Evolutionary conservation across 92 coral and sea anemone genomes (phyloP).

Genomic region (Epizoanthus scotinus): DNA sequence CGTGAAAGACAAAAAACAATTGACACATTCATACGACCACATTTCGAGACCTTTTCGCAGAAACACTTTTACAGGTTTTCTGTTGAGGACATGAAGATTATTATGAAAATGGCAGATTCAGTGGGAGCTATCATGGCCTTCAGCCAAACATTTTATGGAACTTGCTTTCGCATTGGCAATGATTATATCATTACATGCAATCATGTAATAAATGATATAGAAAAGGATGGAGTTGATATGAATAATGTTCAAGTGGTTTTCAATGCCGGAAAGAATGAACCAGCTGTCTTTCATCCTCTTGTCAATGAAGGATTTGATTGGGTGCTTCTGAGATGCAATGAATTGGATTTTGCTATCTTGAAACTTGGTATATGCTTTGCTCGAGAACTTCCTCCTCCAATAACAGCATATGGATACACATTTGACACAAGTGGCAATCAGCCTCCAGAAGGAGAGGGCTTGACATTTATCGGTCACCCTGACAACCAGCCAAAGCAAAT

Average conservation of each 20-base stretch:
- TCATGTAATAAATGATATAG: not conserved
- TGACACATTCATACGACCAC: not conserved
- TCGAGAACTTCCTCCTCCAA: not conserved
- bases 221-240: not conserved
- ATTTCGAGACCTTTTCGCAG: not conserved
- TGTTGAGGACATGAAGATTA: not conserved
- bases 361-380: not conserved
- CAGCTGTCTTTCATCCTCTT: not conserved
- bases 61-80: not conserved
- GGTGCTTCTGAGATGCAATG: not conserved
- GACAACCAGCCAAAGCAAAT: slow-evolving; percentile 1
- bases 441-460: not conserved
- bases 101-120: not conserved
- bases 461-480: not conserved
- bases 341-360: not conserved
- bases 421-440: not conserved
- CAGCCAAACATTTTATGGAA: not conserved
- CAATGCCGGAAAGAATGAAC: not conserved
- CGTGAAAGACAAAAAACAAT: not conserved
- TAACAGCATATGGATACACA: not conserved
- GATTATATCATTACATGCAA: not conserved
- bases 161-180: not conserved
- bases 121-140: not conserved
- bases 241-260: not conserved
- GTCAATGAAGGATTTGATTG: too few species aligned